Evolutionary conservation across 2,888 invertebrate genomes (phyloP).

Genomic region (Agrilus mali): DNA sequence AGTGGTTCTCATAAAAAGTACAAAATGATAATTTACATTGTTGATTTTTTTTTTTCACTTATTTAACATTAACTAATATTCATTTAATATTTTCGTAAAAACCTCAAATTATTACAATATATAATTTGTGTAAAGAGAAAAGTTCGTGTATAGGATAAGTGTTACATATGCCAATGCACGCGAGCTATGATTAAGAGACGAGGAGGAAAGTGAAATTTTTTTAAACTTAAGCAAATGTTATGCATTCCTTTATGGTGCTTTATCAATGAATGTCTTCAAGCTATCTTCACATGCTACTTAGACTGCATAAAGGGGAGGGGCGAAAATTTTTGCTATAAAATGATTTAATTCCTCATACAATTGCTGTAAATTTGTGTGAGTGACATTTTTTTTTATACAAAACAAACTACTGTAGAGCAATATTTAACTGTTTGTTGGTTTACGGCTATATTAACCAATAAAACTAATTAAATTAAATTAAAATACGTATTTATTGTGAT

Average conservation of each 20-base stretch:
- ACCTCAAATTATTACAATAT: too few species aligned
- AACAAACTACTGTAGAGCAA: conserved; percentile 8
- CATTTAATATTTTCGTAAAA: too few species aligned
- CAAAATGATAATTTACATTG: too few species aligned
- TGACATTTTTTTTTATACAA: conserved; percentile 28
- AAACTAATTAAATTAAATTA: conserved; percentile 4
- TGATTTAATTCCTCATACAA: conserved; percentile 35
- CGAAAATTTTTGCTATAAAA: conserved; percentile 28
- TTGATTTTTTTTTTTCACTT: too few species aligned
- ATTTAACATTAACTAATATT: too few species aligned
- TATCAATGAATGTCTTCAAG: conserved; percentile 37
- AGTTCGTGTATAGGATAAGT: not conserved
- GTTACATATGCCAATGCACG: too few species aligned
- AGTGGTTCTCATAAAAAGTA: conserved; percentile 16
- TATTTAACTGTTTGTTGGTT: conserved; percentile 6
- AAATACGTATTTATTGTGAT: conserved; percentile 4
- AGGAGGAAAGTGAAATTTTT: too few species aligned
- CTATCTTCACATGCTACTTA: conserved; percentile 38
- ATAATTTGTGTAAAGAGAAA: conserved; percentile 3
- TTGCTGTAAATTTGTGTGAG: conserved; percentile 30
- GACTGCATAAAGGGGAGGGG: conserved; percentile 35
- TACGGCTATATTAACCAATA: not conserved
- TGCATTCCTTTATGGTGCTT: conserved; percentile 28
- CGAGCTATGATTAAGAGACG: too few species aligned
- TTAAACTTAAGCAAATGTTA: too few species aligned